Percentiles rank a stretch among this genome's conserved stretches.
Evolutionary conservation across 1,140 invertebrate genomes (phyloP).

Genomic region (Caenorhabditis inopinata): DNA sequence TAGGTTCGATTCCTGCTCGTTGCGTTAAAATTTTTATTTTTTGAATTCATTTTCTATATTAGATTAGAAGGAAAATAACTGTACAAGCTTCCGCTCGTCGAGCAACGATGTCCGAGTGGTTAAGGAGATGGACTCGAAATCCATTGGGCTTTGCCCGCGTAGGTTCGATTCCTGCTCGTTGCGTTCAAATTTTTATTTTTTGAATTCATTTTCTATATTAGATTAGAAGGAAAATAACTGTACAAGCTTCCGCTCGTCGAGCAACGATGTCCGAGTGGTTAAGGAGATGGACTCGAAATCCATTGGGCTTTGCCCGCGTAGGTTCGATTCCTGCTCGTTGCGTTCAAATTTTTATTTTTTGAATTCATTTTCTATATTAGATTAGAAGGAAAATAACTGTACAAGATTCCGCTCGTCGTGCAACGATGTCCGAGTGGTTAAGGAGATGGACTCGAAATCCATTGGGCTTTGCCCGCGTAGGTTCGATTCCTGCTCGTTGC

Average conservation of each 20-base stretch:
- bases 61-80: no score
- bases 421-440: constrained; percentile 45
- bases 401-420: neutral
- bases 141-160: constrained; percentile 47
- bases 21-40: no score
- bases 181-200: no score
- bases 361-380: no score
- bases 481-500: constrained; percentile 46
- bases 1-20: constrained; percentile 47
- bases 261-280: constrained; percentile 46
- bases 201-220: no score
- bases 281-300: constrained; percentile 48
- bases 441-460: constrained; percentile 48
- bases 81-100: neutral
- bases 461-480: constrained; percentile 49
- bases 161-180: constrained; percentile 47
- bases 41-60: no score
- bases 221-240: no score
- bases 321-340: constrained; percentile 47
- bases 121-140: constrained; percentile 49
- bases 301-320: constrained; percentile 48
- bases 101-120: constrained; percentile 45
- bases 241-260: neutral
- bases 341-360: no score
- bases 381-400: no score